phyloP scores from a whole-genome alignment of 2,113 vertebrate genomes.

The Crypturellus undulatus region DNA sequence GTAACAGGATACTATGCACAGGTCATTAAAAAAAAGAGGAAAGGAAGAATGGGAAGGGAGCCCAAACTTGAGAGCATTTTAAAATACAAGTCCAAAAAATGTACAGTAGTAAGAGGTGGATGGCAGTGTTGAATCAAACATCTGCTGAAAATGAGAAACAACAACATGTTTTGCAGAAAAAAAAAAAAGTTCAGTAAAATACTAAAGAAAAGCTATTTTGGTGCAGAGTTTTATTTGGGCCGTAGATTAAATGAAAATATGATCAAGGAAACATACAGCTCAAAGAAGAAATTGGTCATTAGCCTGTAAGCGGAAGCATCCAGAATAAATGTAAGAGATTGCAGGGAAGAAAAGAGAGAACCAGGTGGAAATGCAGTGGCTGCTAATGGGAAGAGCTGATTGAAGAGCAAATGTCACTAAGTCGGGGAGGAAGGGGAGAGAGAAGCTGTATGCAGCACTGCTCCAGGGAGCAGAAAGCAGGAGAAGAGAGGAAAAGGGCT shows the following conservation, averaged over 20 bases:
- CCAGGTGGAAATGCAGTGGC: background rate
- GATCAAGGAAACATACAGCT: constrained; percentile 13
- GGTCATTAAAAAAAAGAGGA: background rate
- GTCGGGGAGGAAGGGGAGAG: background rate
- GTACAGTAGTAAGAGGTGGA: constrained; percentile 14
- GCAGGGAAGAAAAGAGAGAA: background rate
- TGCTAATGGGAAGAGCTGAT: background rate
- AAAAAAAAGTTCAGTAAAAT: background rate
- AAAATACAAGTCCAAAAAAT: constrained; percentile 17
- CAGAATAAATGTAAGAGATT: background rate
- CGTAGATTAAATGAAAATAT: background rate
- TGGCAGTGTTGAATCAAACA: background rate
- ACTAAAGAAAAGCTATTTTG: constrained; percentile 28
- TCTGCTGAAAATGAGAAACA: background rate
- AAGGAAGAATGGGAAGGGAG: constrained; percentile 1
- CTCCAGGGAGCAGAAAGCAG: background rate
- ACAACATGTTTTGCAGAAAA: background rate
- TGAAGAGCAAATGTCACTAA: background rate
- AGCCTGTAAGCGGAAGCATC: background rate
- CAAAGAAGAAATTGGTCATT: constrained; percentile 8
- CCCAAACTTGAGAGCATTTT: constrained; percentile 56
- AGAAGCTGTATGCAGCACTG: background rate
- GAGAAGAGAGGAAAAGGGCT: background rate
- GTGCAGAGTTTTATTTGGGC: background rate
- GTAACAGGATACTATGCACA: background rate